A percentile compares a stretch with the other conserved stretches of the same genome.
Evolutionary conservation across 2,113 vertebrate genomes (phyloP).

Genomic region (Ammospiza nelsoni): DNA sequence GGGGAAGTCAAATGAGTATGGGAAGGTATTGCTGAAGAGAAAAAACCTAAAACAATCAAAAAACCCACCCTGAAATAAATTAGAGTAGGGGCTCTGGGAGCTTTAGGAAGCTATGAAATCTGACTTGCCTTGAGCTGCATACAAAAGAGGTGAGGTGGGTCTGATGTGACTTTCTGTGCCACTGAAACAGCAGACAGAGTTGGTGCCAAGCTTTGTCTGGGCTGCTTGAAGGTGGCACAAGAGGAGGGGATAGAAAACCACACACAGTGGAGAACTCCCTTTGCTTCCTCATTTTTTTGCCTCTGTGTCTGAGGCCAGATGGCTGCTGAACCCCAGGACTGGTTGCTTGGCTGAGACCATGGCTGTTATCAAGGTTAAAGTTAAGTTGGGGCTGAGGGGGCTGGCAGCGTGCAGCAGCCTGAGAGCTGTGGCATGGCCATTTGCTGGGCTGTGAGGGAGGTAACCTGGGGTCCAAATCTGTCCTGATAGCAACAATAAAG

Average conservation of each 20-base stretch:
- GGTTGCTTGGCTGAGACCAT: rapidly evolving
- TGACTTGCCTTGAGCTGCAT: background rate
- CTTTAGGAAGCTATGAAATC: background rate
- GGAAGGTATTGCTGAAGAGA: background rate
- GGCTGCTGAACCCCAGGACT: background rate
- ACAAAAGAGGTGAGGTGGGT: background rate
- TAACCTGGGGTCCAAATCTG: background rate
- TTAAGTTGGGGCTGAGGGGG: background rate
- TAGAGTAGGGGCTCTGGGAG: background rate
- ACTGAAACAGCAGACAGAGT: background rate
- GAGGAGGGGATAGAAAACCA: background rate
- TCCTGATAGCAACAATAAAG: background rate
- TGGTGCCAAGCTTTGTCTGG: background rate
- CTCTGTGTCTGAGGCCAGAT: background rate
- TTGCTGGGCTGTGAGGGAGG: background rate
- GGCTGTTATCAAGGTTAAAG: background rate
- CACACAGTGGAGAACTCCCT: background rate
- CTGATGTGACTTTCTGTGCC: background rate
- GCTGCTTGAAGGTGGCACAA: background rate
- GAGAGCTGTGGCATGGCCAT: background rate
- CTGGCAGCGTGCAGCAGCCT: background rate
- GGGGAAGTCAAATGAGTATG: background rate
- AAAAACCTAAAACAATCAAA: background rate
- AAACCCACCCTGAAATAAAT: background rate
- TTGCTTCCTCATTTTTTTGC: background rate